Evolutionary conservation across 2,113 vertebrate genomes (phyloP).

Genomic region (Serilophus lunatus): DNA sequence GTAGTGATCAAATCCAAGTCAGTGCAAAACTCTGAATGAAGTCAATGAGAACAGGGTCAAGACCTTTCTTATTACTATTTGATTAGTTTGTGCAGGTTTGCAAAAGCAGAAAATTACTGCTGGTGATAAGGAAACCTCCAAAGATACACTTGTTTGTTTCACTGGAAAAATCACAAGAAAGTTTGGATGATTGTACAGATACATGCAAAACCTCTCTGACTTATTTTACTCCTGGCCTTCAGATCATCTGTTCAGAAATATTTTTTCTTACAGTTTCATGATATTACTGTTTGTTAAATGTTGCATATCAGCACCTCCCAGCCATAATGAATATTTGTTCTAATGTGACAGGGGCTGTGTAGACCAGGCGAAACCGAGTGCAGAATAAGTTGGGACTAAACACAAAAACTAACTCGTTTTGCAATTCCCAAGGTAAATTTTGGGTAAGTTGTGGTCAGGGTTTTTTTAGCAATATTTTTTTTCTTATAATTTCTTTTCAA

Average conservation of each 20-base stretch:
- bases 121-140: not conserved
- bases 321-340: not conserved
- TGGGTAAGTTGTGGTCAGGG: not conserved
- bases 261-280: not conserved
- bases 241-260: not conserved
- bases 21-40: not conserved
- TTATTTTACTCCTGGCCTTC: not conserved
- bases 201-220: not conserved
- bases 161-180: not conserved
- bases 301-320: not conserved
- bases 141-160: not conserved
- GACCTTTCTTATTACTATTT: not conserved
- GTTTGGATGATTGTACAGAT: not conserved
- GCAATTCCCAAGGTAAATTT: not conserved
- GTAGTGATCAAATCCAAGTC: not conserved
- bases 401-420: not conserved
- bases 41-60: not conserved
- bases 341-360: not conserved
- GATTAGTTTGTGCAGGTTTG: not conserved
- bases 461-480: not conserved
- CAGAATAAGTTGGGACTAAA: not conserved
- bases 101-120: conserved; percentile 4
- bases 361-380: not conserved
- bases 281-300: not conserved
- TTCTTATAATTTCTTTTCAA: not conserved